Base-by-base conservation (phyloP, 1,140 invertebrate species). In the Pantala flavescens region DNA sequence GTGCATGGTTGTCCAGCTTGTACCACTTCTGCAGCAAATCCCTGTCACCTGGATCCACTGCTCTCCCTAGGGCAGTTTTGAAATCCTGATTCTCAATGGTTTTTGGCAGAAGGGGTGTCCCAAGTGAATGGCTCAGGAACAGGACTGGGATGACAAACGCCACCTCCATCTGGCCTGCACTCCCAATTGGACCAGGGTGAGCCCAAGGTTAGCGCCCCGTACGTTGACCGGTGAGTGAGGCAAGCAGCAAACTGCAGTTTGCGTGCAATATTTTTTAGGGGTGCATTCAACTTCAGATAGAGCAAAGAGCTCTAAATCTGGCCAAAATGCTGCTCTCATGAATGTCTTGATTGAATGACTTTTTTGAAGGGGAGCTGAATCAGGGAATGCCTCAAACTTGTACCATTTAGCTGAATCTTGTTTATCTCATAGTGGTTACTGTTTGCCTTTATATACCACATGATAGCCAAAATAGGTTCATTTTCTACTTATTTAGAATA, bases 51-150 rank as follows among this genome's bases (percentile, higher is more conserved):
- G 49, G 49, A 73, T 87, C 87, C 11, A 86, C 85, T 14, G 90
- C 87, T 7, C 86, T 84, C 63, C 87, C 87, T 73, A 91, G 82
- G 9, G 89, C 90, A 75, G 88, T 87, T 79, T 91, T 88, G 81
- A 92, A 93, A 82, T 93, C 91, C 23, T 89, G 87, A 77, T 87
- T 88, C 81, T 92, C 90, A 70, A 93, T 87, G 0, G 89, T 91
- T 77, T 90, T 88, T 10, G 91, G 91, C 19, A 93, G 82, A 75
- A 92, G 84, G n/a, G 90, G 89, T 21, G 88, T 89, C 24, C 91
- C 91, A 55, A 93, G 81, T 10, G 88, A 90, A 55, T 91, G 88
- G 80, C 89, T 91, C 10, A 93, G 81, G 80, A 93, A 92, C 73
- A 93, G 80, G 14, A 92, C 86, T 0, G 91, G 90, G 24, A 93